phyloP scores from a whole-genome alignment of 2,113 vertebrate genomes.

The Microcebus griseorufus region DNA sequence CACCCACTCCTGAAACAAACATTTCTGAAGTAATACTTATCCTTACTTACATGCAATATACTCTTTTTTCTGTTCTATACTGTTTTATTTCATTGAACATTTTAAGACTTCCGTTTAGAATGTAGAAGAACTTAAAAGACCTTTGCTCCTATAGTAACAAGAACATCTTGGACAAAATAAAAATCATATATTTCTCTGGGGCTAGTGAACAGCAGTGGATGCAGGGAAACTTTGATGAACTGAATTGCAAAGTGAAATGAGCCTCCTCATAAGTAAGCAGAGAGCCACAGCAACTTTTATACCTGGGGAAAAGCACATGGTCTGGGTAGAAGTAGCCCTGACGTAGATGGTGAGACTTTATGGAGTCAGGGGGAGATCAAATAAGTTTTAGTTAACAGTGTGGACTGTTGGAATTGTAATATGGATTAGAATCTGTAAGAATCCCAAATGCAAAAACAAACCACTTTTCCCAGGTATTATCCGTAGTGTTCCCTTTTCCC shows the following conservation, averaged over 20 bases:
- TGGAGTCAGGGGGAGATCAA: background rate
- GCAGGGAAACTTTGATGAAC: background rate
- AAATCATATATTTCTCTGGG: background rate
- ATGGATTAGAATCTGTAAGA: constrained; percentile 28
- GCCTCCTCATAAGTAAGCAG: background rate
- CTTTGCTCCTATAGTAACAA: constrained; percentile 1
- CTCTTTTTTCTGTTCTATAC: background rate
- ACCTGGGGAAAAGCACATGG: background rate
- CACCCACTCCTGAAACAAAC: background rate
- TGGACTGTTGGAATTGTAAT: background rate
- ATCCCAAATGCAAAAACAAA: constrained; percentile 13
- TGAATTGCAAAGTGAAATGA: background rate
- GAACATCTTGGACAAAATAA: constrained; percentile 16
- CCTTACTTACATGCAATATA: background rate
- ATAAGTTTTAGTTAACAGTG: background rate
- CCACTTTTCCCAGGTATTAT: background rate
- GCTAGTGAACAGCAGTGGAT: background rate
- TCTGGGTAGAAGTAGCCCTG: background rate
- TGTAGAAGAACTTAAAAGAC: constrained; percentile 13
- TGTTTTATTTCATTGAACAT: constrained; percentile 6
- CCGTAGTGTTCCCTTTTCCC: background rate
- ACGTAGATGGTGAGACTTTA: background rate
- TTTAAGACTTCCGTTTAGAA: background rate
- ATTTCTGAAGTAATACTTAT: background rate
- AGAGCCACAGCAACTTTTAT: background rate